Evolutionary conservation across 1,140 invertebrate genomes (phyloP), one percentile per base, ranked within the genome.

Genomic region (Spodoptera frugiperda): DNA sequence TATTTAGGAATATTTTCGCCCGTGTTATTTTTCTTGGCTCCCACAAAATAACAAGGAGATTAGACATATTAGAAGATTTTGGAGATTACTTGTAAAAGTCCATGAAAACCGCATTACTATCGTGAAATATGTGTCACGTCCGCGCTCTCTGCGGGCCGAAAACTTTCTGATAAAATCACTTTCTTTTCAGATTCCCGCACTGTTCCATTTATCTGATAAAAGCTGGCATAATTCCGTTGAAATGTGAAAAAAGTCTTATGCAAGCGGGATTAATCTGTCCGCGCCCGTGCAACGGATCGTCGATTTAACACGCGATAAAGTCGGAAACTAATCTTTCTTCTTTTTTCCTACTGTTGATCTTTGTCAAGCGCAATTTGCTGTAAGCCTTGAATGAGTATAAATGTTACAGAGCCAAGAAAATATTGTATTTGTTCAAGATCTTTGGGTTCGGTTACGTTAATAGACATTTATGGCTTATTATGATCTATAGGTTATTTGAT

Each of bases 221-320:
- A 44, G 59, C 57, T 25, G 54, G 61, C 51, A 78, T 70, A 55
- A 74, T 67, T 54, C 25, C 59, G 48, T 65, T 51, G 71, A 63
- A 81, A 54, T 48, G 71, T 73, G 74, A 80, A 83, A 78, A 80
- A 81, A 81, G 76, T 78, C 54, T 79, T 77, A 81, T 83, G 80
- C 77, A 79, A 83, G 77, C 53, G 17, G 79, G 78, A 87, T 81
- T 87, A 87, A 87, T 87, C 76, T 82, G 76, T 79, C 79, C 71
- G 68, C 74, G 78, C 57, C 63, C 78, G 75, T 83, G 83, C 80
- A 78, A 84, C 77, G 79, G 75, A 82, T 80, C 76, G 80, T 65
- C 78, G 82, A 85, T 85, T 87, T 83, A 81, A 82, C 80, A 82
- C 79, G 76, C 78, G 82, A 84, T 84, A 85, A 85, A 82, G 73